Conservation (phyloP, 2,797 vertebrate genomes). For the Antennarius maculatus region DNA sequence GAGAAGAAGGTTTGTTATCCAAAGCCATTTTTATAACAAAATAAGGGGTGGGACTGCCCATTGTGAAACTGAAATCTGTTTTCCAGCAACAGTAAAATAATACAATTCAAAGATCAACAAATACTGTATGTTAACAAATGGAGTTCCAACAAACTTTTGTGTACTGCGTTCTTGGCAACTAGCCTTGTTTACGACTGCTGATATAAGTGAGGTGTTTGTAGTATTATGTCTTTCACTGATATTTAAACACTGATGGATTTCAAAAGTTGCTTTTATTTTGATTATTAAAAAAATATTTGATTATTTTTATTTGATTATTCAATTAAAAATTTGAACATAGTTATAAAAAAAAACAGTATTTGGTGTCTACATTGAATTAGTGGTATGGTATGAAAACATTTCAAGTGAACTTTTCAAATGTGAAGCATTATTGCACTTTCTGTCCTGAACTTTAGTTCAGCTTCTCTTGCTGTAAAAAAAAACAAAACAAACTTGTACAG, state of each 20-base stretch:
- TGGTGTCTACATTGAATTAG: conserved; percentile 1
- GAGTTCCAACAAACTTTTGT: conserved; percentile 6
- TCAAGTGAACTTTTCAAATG: background rate
- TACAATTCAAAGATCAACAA: conserved; percentile 11
- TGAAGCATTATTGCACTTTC: background rate
- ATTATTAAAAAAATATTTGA: background rate
- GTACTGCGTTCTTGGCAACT: background rate
- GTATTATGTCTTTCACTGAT: background rate
- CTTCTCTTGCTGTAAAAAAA: background rate
- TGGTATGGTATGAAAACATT: background rate
- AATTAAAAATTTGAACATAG: background rate
- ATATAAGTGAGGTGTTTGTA: background rate
- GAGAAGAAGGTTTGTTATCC: background rate
- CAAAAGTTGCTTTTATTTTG: background rate
- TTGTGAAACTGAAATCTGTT: conserved; percentile 19
- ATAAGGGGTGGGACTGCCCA: background rate
- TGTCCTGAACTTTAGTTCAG: background rate
- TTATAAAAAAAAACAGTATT: background rate
- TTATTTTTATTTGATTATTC: too few species aligned
- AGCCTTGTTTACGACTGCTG: background rate
- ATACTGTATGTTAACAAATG: conserved; percentile 12
- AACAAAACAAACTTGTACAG: background rate
- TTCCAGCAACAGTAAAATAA: conserved; percentile 13
- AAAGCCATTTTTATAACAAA: conserved; percentile 22
- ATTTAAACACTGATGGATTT: background rate